Evolutionary conservation across 2,888 invertebrate genomes (phyloP).

Genomic region (Thumatha senex): DNA sequence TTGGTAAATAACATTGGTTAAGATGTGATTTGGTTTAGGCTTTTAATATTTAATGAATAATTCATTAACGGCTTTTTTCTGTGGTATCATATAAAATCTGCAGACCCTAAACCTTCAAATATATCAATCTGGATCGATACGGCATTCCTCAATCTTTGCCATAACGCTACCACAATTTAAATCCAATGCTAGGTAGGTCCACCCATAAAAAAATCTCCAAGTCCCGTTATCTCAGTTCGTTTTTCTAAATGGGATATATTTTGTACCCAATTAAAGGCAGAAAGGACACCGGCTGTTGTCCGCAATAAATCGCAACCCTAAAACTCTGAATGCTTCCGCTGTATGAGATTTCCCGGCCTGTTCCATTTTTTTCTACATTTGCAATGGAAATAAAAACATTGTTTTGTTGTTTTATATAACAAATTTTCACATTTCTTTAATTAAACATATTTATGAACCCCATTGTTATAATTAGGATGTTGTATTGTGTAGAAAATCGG

Average conservation of each 20-base stretch:
- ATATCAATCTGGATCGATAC: too few species aligned
- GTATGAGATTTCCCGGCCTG: conserved; percentile 27
- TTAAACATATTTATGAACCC: too few species aligned
- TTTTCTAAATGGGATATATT: conserved; percentile 74
- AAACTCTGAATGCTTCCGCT: conserved; percentile 64
- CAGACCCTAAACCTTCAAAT: too few species aligned
- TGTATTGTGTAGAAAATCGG: too few species aligned
- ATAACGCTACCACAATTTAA: not conserved
- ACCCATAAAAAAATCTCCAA: conserved; percentile 24
- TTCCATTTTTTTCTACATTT: conserved; percentile 42
- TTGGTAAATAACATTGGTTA: too few species aligned
- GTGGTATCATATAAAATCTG: too few species aligned
- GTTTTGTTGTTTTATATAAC: too few species aligned
- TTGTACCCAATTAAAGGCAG: conserved; percentile 80
- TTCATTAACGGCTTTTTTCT: too few species aligned
- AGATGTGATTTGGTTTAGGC: too few species aligned
- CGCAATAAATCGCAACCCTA: conserved; percentile 81
- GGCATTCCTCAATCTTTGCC: not conserved
- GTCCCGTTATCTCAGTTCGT: conserved; percentile 61
- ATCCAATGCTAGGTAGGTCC: conserved; percentile 12
- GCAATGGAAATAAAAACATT: conserved; percentile 18
- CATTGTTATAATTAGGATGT: too few species aligned
- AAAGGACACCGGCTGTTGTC: conserved; percentile 71
- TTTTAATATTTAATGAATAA: too few species aligned
- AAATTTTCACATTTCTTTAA: too few species aligned